phyloP scores from a whole-genome alignment of 2,113 vertebrate genomes.

The Carassius carassius region DNA sequence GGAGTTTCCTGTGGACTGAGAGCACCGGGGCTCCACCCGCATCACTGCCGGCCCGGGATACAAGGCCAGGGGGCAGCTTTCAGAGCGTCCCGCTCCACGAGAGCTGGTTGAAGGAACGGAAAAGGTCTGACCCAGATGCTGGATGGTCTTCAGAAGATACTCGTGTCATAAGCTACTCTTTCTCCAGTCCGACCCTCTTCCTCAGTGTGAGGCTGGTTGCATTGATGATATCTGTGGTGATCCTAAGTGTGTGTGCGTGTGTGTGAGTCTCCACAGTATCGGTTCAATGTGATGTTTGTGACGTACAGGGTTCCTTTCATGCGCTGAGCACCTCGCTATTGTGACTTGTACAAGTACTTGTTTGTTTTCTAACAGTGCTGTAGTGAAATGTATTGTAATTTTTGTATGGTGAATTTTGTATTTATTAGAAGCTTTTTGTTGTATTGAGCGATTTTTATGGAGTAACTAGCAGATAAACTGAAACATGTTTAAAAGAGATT shows the following conservation, averaged over 20 bases:
- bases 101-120: neutral
- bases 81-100: neutral
- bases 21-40: neutral
- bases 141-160: constrained; percentile 27
- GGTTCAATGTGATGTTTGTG: neutral
- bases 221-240: constrained; percentile 24
- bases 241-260: neutral
- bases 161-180: constrained; percentile 24
- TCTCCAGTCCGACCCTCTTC: neutral
- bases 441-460: neutral
- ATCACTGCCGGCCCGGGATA: neutral
- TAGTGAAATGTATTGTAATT: constrained; percentile 66
- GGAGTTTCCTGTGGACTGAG: constrained; percentile 63
- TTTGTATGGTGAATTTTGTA: constrained; percentile 57
- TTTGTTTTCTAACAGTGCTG: constrained; percentile 19
- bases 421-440: constrained; percentile 60
- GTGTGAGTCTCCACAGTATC: constrained; percentile 3
- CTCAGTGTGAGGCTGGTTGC: neutral
- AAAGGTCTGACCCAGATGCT: neutral
- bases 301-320: constrained; percentile 38
- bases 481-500: neutral
- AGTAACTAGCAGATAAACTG: neutral
- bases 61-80: constrained; percentile 15
- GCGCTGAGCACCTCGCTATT: constrained; percentile 45
- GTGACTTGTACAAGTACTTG: constrained; percentile 35